These are phyloP conservation scores for Oncorhynchus clarkii DNA, from an alignment of 2,113 vertebrate species.

Conservation along the genomic window DNA sequence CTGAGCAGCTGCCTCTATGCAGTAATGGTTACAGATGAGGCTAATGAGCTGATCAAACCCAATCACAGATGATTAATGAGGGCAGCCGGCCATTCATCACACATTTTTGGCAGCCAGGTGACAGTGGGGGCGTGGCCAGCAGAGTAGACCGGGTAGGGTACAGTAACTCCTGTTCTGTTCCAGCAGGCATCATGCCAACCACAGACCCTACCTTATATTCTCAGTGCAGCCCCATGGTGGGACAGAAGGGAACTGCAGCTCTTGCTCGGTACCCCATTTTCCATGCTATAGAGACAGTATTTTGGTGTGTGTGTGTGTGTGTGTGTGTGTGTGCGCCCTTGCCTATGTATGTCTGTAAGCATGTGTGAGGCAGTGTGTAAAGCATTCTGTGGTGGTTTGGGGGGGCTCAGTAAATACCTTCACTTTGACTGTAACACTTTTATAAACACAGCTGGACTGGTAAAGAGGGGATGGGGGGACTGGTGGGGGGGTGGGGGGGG, in stretches of 20 bases:
- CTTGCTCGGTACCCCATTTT: neutral
- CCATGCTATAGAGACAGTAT: neutral
- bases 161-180: slow-evolving; percentile 37
- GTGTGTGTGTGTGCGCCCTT: too few species aligned
- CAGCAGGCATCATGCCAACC: slow-evolving; percentile 11
- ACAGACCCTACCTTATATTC: neutral
- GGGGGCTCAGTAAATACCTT: slow-evolving; percentile 54
- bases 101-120: slow-evolving; percentile 41
- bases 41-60: slow-evolving; percentile 60
- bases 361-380: neutral
- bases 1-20: slow-evolving; percentile 44
- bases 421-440: slow-evolving; percentile 29
- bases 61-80: slow-evolving; percentile 56
- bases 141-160: slow-evolving; percentile 23
- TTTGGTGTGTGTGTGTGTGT: neutral
- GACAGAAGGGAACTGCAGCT: neutral
- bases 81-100: slow-evolving; percentile 48
- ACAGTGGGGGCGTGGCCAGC: slow-evolving; percentile 28
- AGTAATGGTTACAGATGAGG: slow-evolving; percentile 61
- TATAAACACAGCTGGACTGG: slow-evolving; percentile 56
- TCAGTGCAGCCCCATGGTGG: neutral
- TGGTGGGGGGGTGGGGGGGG: slow-evolving; percentile 34
- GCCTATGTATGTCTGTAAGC: neutral
- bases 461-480: slow-evolving; percentile 49
- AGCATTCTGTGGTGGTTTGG: slow-evolving; percentile 17